Base-by-base conservation (phyloP, 2,113 vertebrate genomes). In the Ptilorrhoa leucosticta region DNA sequence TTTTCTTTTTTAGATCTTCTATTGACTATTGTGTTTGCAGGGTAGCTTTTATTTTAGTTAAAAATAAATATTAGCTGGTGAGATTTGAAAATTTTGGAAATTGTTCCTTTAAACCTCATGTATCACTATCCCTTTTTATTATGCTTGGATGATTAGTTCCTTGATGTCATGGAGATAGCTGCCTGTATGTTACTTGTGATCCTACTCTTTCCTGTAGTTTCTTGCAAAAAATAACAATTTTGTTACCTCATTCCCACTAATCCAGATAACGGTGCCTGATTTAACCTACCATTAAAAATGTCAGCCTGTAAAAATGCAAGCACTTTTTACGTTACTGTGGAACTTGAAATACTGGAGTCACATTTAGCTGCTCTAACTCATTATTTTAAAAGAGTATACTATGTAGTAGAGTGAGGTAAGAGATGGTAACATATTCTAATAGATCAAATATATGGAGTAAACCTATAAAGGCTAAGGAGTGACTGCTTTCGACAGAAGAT, bases 251-350 rank as follows among this genome's bases (percentile, higher is more conserved):
- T 57, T 93, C 23, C 42, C 35, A 79, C 39, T 20, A 71, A 39
- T 63, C 37, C 21, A 51, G 16, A 6, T 73, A 39, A 9, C 0
- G 0, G 11, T 51, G 28, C 18, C 21, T 71, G 40, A 83, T 83
- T 79, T 71, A 87, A 15, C 30, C 7, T 75, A n/a, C 18, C 13
- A 90, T 65, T 94, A 54, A 78, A 90, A 82, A 63, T 76, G 9
- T 15, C 20, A 71, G 5, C 33, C 7, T 66, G 58, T 58, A 50
- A 58, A 93, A 92, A 71, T 45, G 27, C 27, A 48, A 56, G 11
- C 23, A 42, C 7, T 71, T 82, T 66, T 31, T 82, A 42, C 15
- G 17, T 61, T 80, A 47, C 28, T 66, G 10, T 65, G 30, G n/a
- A 64, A 69, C n/a, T 89, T 77, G 22, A 89, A 83, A 69, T 65